Evolutionary conservation across 2,888 invertebrate genomes (phyloP).

Genomic region (Hydrotaea cyrtoneurina): DNA sequence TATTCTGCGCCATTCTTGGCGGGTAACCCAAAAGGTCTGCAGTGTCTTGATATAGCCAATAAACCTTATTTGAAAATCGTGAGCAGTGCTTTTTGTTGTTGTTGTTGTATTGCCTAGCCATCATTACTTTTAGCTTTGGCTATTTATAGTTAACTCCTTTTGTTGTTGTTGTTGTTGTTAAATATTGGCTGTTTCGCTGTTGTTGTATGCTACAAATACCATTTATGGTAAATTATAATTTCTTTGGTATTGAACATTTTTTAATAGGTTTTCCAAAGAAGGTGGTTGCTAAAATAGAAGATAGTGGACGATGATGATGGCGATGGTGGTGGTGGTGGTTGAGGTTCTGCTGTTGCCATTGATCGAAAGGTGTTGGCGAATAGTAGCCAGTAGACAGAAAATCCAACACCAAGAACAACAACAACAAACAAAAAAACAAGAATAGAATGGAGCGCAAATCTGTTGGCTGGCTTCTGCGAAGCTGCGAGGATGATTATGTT

Average conservation of each 20-base stretch:
- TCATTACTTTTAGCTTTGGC: constrained; percentile 53
- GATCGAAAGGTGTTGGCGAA: constrained; percentile 53
- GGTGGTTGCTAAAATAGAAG: constrained; percentile 26
- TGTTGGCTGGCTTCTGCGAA: constrained; percentile 60
- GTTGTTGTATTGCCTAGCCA: constrained; percentile 26
- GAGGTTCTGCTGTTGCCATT: background rate
- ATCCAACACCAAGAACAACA: background rate
- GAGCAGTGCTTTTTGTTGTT: constrained; percentile 58
- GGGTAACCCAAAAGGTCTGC: constrained; percentile 67
- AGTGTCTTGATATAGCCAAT: constrained; percentile 66
- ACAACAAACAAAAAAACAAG: background rate
- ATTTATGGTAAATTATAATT: constrained; percentile 63
- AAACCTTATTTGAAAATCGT: constrained; percentile 73
- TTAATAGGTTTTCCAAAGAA: constrained; percentile 56
- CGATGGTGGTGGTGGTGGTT: constrained; percentile 38
- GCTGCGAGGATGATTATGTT: background rate
- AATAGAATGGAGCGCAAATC: constrained; percentile 34
- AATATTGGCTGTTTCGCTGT: constrained; percentile 6
- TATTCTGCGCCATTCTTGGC: constrained; percentile 49
- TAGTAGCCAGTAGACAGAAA: constrained; percentile 10
- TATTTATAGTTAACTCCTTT: constrained; percentile 58
- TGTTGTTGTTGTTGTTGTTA: background rate
- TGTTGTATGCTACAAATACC: constrained; percentile 28
- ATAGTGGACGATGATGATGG: background rate
- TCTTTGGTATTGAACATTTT: constrained; percentile 65